These are phyloP conservation scores for Mola mola DNA, from an alignment of 2,113 vertebrate genomes.

Conservation along the genomic window DNA sequence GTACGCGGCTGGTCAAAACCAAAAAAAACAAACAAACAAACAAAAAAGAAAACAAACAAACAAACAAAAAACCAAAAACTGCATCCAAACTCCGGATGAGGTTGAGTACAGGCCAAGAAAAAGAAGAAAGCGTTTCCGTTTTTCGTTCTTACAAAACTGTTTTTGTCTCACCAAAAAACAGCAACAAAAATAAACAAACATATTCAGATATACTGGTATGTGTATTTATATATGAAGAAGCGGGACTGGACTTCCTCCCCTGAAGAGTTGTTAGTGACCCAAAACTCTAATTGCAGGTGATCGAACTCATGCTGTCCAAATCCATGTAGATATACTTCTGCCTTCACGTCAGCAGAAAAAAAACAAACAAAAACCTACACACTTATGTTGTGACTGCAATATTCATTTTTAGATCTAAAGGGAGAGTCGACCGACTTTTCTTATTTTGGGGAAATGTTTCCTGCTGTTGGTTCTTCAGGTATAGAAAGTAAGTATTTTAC, in stretches of 20 bases:
- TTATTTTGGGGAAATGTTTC: background rate
- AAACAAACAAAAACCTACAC: conserved; percentile 23
- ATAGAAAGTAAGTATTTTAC: too few relatives aligned
- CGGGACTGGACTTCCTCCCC: conserved; percentile 8
- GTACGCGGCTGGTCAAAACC: too few relatives aligned
- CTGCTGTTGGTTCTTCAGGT: too few relatives aligned
- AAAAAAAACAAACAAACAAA: background rate
- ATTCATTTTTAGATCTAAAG: conserved; percentile 19
- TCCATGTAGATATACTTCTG: conserved; percentile 24
- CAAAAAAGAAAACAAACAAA: conserved; percentile 4
- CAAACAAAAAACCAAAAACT: background rate
- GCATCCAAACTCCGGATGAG: too few relatives aligned
- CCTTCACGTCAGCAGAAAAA: conserved; percentile 17
- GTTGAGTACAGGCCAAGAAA: too few relatives aligned
- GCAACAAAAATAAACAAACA: too few relatives aligned
- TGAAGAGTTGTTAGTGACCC: conserved; percentile 33
- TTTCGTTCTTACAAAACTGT: too few relatives aligned
- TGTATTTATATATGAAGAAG: too few relatives aligned
- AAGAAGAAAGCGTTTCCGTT: too few relatives aligned
- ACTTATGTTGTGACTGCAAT: conserved; percentile 6
- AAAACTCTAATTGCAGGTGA: conserved; percentile 39
- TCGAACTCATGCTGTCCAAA: conserved; percentile 33
- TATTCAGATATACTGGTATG: too few relatives aligned
- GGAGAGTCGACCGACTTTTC: background rate
- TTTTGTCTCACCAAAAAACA: too few relatives aligned